These are phyloP conservation scores for Synanthedon andrenaeformis DNA, from an alignment of 2,888 invertebrate genomes.

Conservation along the genomic window DNA sequence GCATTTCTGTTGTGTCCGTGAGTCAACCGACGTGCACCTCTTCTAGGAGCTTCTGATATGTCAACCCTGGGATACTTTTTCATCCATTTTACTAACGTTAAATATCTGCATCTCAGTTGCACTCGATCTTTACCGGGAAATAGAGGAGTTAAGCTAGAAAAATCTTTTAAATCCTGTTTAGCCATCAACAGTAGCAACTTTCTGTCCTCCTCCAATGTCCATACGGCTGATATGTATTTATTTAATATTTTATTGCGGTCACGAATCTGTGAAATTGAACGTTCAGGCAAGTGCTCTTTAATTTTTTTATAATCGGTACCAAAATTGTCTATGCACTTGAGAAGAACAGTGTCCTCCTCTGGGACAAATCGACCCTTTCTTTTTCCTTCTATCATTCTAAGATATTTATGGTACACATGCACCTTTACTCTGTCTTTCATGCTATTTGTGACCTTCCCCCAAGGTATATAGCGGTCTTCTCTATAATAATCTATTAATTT, in stretches of 20 bases:
- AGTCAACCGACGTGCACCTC: constrained; percentile 31
- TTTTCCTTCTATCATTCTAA: constrained; percentile 32
- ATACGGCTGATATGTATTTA: constrained; percentile 54
- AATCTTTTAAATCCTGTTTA: constrained; percentile 47
- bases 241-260: constrained; percentile 69
- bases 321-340: constrained; percentile 72
- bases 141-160: constrained; percentile 52
- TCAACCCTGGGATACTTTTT: constrained; percentile 50
- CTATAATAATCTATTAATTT: constrained; percentile 73
- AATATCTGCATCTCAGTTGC: constrained; percentile 72
- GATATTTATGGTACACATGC: constrained; percentile 74
- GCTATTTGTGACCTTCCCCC: constrained; percentile 75
- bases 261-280: constrained; percentile 73
- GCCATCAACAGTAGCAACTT: constrained; percentile 68
- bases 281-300: constrained; percentile 68
- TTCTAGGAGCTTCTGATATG: constrained; percentile 44
- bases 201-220: constrained; percentile 74
- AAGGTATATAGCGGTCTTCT: constrained; percentile 77
- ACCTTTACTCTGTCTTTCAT: constrained; percentile 74
- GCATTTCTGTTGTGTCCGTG: constrained; percentile 31
- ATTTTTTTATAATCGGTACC: constrained; percentile 74
- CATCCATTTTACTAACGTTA: constrained; percentile 64
- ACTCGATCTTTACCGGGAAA: constrained; percentile 69
- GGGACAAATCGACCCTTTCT: constrained; percentile 74
- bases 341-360: constrained; percentile 75